Base-by-base conservation (phyloP, 2,797 vertebrate genomes). In the Micromesistius poutassou region DNA sequence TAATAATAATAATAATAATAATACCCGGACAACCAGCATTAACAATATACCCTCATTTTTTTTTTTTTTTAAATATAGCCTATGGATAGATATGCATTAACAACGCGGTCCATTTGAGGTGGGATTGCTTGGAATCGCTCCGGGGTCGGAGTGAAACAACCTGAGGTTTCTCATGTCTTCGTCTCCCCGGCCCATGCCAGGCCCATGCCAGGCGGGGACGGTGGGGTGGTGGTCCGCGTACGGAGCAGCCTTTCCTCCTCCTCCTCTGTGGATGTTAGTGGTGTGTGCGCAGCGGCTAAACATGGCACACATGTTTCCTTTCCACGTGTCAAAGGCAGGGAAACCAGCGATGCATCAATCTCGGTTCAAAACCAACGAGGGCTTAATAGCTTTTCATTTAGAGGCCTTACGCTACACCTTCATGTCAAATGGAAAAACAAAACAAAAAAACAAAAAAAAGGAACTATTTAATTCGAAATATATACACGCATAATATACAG, bases 401-500 rank as follows among this genome's bases (percentile, higher is more conserved):
- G 5, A 38, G 36, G 36, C 36, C 36, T 38, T 38, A 9, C 96
- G 97, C 94, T 94, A 96, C 25, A 94, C 92, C 94, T 91, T 95
- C 90, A 95, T 95, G 95, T 94, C 95, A 96, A 97, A 95, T 92
- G 88, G 75, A 90, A 89, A n/a, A n/a, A n/a, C n/a, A n/a, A n/a
- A n/a, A n/a, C n/a, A n/a, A n/a, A n/a, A n/a, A n/a, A n/a, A n/a
- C n/a, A n/a, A n/a, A n/a, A n/a, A 83, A 92, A 94, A 93, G 94
- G 94, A 96, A 94, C 89, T 87, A 94, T 96, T 96, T 93, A 95
- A 96, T 93, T 97, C 94, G 94, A 97, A 95, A 96, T 97, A 98
- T 96, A 94, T 98, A 98, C 97, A 99, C 94, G 94, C 93, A 71
- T 94, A 95, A 96, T 99, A 96, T 98, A 99, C 97, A 99, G 95